Evolutionary conservation across 2,113 vertebrate genomes (phyloP), one percentile per base, ranked within the genome.

Genomic region (Ardeotis arabs): DNA sequence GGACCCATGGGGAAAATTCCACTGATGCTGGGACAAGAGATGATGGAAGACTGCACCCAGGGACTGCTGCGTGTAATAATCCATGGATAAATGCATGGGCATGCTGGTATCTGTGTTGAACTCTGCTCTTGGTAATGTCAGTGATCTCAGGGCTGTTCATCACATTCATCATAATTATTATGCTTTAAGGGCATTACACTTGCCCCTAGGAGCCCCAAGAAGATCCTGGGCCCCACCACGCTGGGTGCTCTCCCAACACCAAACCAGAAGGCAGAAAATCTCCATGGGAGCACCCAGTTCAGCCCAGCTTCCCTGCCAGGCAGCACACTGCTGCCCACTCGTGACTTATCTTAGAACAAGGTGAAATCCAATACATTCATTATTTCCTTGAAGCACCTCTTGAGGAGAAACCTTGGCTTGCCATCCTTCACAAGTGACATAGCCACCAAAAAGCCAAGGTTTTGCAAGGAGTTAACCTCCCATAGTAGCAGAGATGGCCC

Each of bases 41-140:
- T 44, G 50, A 37, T 41, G 55, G 83, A 66, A 88, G 22, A 31
- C 27, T 21, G 27, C 31, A 44, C 9, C 20, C 33, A 49, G 72
- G 56, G 64, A 59, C 21, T 49, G 39, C 56, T 90, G 60, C 0
- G 0, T 67, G 86, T 44, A 39, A 5, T 33, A 33, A 7, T 29
- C 47, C 35, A 5, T 35, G 60, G n/a, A 72, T 16, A 59, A 86
- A 59, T 5, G 9, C 33, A 5, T 2, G 16, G 55, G 15, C 59
- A 84, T 0, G 0, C 14, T 25, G 3, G 0, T 20, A 33, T 19
- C 17, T 5, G 1, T 14, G 31, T 39, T 6, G 12, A 81, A 33
- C 23, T 14, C 21, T 56, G 50, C 47, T 45, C 33, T 37, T 77
- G 45, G 55, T 14, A 37, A 9, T 8, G 25, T 11, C 31, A 17